Conservation (phyloP, 92 coral and sea anemone species). For the Siderastrea radians region DNA sequence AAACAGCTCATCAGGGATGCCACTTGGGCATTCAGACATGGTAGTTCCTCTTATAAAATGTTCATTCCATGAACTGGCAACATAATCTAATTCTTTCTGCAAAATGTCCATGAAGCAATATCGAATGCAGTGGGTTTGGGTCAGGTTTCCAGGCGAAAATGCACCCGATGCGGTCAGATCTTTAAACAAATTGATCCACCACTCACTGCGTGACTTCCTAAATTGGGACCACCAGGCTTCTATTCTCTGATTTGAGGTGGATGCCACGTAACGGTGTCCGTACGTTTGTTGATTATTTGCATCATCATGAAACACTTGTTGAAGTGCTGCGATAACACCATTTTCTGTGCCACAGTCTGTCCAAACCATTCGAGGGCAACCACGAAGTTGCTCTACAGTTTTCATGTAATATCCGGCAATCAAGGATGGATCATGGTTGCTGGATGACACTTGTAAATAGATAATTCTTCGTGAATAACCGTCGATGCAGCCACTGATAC, state of each 20-base stretch:
- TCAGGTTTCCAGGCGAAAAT: slow-evolving; percentile 30
- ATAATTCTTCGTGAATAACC: slow-evolving; percentile 8
- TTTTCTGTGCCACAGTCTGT: background rate
- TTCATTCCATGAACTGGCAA: slow-evolving; percentile 29
- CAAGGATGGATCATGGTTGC: slow-evolving; percentile 7
- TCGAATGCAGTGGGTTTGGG: slow-evolving; percentile 25
- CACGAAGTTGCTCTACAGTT: slow-evolving; percentile 14
- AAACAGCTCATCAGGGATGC: slow-evolving; percentile 37
- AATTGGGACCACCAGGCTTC: background rate
- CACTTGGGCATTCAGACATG: slow-evolving; percentile 42
- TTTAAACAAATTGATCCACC: slow-evolving; percentile 42
- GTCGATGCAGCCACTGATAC: slow-evolving; percentile 4
- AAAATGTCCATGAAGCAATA: slow-evolving; percentile 35
- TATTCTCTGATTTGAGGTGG: background rate
- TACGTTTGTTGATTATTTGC: background rate
- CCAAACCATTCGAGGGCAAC: slow-evolving; percentile 15
- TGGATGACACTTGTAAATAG: slow-evolving; percentile 26
- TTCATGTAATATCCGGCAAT: slow-evolving; percentile 27
- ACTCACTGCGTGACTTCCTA: background rate
- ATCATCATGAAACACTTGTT: background rate
- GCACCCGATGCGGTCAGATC: slow-evolving; percentile 35
- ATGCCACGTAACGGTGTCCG: background rate
- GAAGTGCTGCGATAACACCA: background rate
- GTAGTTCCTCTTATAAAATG: slow-evolving; percentile 33
- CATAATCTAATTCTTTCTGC: slow-evolving; percentile 39